Percentiles rank a stretch among this genome's conserved stretches.
These are phyloP conservation scores for Meandrina meandrites DNA, from an alignment of 92 coral and sea anemone species.

Conservation along the genomic window DNA sequence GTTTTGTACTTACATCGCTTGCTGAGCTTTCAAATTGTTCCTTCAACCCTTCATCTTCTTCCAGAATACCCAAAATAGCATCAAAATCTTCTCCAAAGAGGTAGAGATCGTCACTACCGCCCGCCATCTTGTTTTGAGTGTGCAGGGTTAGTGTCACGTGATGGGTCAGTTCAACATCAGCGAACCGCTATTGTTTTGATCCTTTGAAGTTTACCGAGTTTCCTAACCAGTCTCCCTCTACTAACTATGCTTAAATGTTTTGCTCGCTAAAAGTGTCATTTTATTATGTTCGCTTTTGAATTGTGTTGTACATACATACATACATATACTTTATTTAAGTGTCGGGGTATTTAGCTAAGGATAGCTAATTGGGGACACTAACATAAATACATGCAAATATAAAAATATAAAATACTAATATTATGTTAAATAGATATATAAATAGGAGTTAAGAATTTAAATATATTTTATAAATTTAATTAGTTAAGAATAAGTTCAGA, in stretches of 20 bases:
- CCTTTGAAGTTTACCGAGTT: conserved; percentile 27
- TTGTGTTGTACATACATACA: no score
- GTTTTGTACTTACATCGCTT: background rate
- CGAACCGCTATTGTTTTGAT: conserved; percentile 12
- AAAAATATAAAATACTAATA: no score
- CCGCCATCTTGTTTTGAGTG: conserved; percentile 38
- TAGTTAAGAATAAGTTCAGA: no score
- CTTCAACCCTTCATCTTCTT: background rate
- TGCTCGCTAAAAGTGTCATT: no score
- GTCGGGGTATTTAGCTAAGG: no score
- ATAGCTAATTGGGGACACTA: no score
- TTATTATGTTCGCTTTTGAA: no score
- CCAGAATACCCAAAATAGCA: background rate
- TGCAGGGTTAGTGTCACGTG: conserved; percentile 46
- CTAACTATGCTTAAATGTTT: background rate
- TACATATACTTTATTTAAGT: no score
- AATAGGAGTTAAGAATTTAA: no score
- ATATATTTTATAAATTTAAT: no score
- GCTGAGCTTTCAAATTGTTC: background rate
- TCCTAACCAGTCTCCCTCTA: conserved; percentile 20
- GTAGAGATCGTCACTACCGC: conserved; percentile 6
- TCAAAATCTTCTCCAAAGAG: conserved; percentile 27
- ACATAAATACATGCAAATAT: no score
- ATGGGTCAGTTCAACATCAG: conserved; percentile 39
- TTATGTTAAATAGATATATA: no score